Conservation (phyloP, 2,113 vertebrate genomes). For the Eurypyga helias region DNA sequence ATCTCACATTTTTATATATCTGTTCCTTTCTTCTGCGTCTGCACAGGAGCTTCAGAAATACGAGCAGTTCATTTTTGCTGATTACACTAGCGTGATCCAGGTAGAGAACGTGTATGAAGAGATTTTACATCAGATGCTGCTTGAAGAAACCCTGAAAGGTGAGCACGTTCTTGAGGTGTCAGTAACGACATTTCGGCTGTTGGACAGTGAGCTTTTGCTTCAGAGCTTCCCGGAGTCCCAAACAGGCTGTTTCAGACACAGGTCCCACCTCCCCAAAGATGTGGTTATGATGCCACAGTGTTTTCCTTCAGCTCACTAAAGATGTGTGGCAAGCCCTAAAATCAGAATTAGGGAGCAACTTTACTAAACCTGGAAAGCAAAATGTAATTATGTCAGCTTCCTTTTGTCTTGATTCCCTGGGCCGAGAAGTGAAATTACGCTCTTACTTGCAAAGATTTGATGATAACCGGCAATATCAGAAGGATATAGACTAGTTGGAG, state of each 20-base stretch:
- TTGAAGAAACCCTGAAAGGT: slow-evolving; percentile 88
- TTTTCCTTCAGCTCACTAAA: not conserved
- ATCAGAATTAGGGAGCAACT: not conserved
- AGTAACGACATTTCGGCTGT: not conserved
- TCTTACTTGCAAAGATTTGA: not conserved
- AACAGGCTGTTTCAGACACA: not conserved
- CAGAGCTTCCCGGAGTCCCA: not conserved
- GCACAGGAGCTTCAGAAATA: slow-evolving; percentile 86
- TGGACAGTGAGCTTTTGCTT: not conserved
- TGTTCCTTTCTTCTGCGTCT: not conserved
- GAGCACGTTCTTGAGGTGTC: not conserved
- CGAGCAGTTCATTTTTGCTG: slow-evolving; percentile 83
- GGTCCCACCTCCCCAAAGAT: not conserved
- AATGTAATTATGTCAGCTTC: not conserved
- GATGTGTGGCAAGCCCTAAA: not conserved
- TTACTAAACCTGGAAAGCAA: not conserved
- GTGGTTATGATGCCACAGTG: accelerated
- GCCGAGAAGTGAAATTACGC: not conserved
- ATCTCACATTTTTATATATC: not conserved
- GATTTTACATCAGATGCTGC: slow-evolving; percentile 84
- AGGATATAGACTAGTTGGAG: no score
- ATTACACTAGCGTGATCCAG: slow-evolving; percentile 86
- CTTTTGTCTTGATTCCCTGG: not conserved
- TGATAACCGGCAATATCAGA: no score
- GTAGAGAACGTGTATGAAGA: slow-evolving; percentile 91